Conservation (phyloP, 2,888 invertebrate species). For the Bimastos eiseni region DNA sequence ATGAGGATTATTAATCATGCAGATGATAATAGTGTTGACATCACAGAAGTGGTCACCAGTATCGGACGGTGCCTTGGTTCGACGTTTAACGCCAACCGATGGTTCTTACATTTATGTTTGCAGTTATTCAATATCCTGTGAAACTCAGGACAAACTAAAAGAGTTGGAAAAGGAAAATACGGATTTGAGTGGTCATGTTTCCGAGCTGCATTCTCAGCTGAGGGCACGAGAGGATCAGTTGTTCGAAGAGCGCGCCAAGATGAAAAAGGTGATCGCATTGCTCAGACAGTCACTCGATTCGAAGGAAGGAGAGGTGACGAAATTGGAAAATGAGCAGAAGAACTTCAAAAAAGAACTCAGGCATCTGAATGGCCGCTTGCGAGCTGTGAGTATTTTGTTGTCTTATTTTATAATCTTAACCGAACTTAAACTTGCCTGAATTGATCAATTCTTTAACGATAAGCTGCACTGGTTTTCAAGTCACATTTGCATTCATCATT, state of each 20-base stretch:
- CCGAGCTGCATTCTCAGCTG: conserved; percentile 14
- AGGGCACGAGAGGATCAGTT: not conserved
- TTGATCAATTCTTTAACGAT: not conserved
- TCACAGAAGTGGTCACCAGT: not conserved
- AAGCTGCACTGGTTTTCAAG: too few species aligned
- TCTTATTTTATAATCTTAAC: not conserved
- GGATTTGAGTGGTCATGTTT: not conserved
- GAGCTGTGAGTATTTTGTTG: not conserved
- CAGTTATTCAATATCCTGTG: not conserved
- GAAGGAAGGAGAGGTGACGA: not conserved
- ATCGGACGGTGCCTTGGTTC: not conserved
- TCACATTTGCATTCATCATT: too few species aligned
- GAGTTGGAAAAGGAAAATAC: not conserved
- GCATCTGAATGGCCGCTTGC: not conserved
- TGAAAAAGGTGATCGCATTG: not conserved
- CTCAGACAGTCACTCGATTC: not conserved
- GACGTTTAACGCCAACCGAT: too few species aligned
- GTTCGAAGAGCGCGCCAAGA: not conserved
- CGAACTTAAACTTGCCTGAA: not conserved
- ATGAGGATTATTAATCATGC: not conserved
- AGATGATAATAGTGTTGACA: not conserved
- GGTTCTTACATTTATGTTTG: not conserved
- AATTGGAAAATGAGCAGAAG: not conserved
- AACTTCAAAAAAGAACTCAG: not conserved
- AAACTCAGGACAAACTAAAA: not conserved